Base-by-base conservation (phyloP, 2,797 vertebrate species). In the Poeciliopsis presidionis region DNA sequence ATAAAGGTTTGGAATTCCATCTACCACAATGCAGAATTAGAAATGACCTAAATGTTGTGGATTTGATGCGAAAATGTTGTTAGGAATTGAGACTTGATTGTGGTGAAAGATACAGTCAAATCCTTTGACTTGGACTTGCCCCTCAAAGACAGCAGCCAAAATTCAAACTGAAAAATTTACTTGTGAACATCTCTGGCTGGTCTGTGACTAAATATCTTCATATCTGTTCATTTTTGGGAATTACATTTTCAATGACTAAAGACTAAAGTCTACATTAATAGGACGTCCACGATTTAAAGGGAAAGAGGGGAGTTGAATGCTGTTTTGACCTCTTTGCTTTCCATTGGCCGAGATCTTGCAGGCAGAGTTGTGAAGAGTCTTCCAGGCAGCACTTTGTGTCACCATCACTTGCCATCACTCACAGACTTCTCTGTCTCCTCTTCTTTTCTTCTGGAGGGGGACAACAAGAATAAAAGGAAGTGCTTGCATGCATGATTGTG, bases 391-490 rank as follows among this genome's bases (percentile, higher is more conserved):
- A 72, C 78, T 91, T 84, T 71, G 81, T 94, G 95, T 95, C 94
- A 94, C 83, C 92, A 91, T 90, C 79, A 77, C 92, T 95, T 63
- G 90, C 84, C 91, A 88, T 95, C 94, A 95, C 89, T 81, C 49
- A 8, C 5, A 67, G 41, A n/a, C 33, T 65, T 63, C 22, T 20
- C 30, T 9, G 30, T 63, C 59, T 36, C 28, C 30, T 63, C 14
- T 63, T 63, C 33, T 63, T 36, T 5, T 61, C 30, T 61, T 61
- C 61, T 65, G 61, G 33, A 65, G 61, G 61, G 33, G 18, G 61
- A 65, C 33, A 63, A 63, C 59, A 63, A 63, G 11, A 39, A 63
- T 22, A 39, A 36, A 65, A 65, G 33, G 18, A 63, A 36, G 61
- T 18, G 16, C 12, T 63, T 63, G 33, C 61, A 36, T 63, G 61